Evolutionary conservation across 2,888 invertebrate species (phyloP), one percentile per base, ranked within the genome.

Genomic region (Epistrophella euchroma): DNA sequence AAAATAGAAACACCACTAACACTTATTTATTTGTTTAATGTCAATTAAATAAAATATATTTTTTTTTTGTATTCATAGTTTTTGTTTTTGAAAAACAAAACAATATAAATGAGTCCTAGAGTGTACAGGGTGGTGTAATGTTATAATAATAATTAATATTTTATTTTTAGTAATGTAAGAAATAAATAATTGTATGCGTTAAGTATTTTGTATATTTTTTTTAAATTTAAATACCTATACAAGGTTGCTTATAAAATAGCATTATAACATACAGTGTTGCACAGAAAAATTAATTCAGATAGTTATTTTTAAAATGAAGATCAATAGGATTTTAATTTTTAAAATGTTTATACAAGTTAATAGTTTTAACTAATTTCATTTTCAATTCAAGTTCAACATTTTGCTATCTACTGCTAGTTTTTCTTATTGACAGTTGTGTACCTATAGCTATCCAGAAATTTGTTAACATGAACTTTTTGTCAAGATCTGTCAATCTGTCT

Each of bases 71-170:
- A 22, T n/a, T 70, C 40, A 45, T 66, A 71, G 22, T 78, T 32
- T 52, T 62, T 60, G 45, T 58, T 68, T 56, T 70, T 70, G 19
- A 22, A 22, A 68, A 74, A 73, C 40, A 56, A 77, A 78, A 73
- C 40, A 66, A 78, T 70, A 66, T 76, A 82, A 86, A 25, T 52
- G 88, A 88, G 88, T 88, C 88, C 87, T 85, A 84, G 82, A 88
- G 81, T 88, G 85, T 88, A 88, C 82, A 87, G 88, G 88, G 88
- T 88, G 88, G 82, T 79, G 87, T 83, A 83, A 72, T 83, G 66
- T 79, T 75, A 72, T 72, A 50, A 13, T 45, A 72, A 56, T 72
- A 50, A 10, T 45, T 75, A 50, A 47, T 60, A 22, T 56, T 62
- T 74, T 62, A 43, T 62, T 56, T 47, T 22, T 64, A 58, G 11